Evolutionary conservation across 2,113 vertebrate species (phyloP), one percentile per base, ranked within the genome.

Genomic region (Clarias magur): DNA sequence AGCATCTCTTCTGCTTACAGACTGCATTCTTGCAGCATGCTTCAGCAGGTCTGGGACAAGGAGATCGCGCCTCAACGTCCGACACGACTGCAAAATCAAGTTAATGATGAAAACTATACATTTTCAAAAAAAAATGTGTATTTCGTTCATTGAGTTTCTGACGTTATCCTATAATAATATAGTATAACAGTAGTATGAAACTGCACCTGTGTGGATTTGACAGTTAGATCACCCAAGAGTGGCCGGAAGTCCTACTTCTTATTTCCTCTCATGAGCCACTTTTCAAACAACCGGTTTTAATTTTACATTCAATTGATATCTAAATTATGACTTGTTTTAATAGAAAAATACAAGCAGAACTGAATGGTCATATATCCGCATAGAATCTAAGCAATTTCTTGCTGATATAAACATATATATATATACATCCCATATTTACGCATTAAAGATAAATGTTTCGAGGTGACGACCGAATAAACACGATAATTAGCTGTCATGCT

Each of bases 21-120:
- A 91, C 88, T 90, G 89, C 95, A 95, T 94, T 56, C 87, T 93
- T 84, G 87, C 91, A 68, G 93, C 92, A 91, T 92, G 87, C 93
- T 93, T 93, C 87, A 92, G 91, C 59, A 90, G 92, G 88, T 91
- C 48, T 84, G 87, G 92, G 90, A 89, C n/a, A 19, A 11, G 17
- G 89, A 85, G 89, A 88, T 53, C 84, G 86, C 91, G 91, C 88
- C 70, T 85, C 83, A 38, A 90, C 80, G 87, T 90, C 87, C 87
- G 92, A 90, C 91, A 94, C 94, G 88, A 92, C 94, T 95, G 90
- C 25, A 86, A 88, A 53, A 23, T 15, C 56, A 57, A 23, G 21
- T 3, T 3, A 59, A 38, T 17, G 60, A 42, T 25, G 7, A 25
- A 79, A 10, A 25, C 11, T 34, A 11, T 0, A 59, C 27, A 17